Evolutionary conservation across 2,797 vertebrate genomes (phyloP).

Genomic region (Tarsius wallacei): DNA sequence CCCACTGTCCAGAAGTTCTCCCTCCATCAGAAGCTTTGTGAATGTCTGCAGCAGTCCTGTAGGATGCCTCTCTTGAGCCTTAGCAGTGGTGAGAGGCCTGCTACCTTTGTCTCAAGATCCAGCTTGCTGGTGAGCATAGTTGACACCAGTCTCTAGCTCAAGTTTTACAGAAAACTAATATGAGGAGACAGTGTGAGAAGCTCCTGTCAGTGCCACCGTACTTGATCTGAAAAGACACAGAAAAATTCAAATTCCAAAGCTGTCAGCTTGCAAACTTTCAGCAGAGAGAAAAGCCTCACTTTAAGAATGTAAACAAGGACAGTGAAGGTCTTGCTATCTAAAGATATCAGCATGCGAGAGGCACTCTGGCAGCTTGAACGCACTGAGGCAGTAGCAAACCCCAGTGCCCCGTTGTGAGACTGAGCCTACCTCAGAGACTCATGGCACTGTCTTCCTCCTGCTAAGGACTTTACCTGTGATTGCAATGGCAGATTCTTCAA

Average conservation of each 20-base stretch:
- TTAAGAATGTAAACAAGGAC: slow-evolving; percentile 83
- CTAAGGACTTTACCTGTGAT: slow-evolving; percentile 75
- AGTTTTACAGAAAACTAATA: slow-evolving; percentile 46
- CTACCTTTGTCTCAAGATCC: neutral
- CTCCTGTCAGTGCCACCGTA: slow-evolving; percentile 63
- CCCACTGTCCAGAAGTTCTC: neutral
- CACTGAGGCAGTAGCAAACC: slow-evolving; percentile 25
- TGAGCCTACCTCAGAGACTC: neutral
- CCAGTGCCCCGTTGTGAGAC: neutral
- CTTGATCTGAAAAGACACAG: slow-evolving; percentile 73
- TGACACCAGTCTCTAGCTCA: neutral
- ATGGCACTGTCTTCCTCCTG: slow-evolving; percentile 10
- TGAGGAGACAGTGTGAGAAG: slow-evolving; percentile 45
- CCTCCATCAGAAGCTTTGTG: neutral
- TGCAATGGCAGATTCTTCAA: slow-evolving; percentile 72
- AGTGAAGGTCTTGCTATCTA: slow-evolving; percentile 64
- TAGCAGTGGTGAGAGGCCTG: accelerated
- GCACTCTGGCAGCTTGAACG: slow-evolving; percentile 18
- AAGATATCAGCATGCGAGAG: slow-evolving; percentile 66
- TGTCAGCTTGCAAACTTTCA: slow-evolving; percentile 69
- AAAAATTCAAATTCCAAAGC: slow-evolving; percentile 76
- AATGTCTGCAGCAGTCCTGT: no score
- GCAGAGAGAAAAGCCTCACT: slow-evolving; percentile 72
- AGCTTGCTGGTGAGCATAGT: neutral
- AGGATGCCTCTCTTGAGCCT: neutral